Percentiles rank a stretch among this genome's conserved stretches.
phyloP scores from a whole-genome alignment of 1,140 invertebrate genomes.

The Thrips palmi region DNA sequence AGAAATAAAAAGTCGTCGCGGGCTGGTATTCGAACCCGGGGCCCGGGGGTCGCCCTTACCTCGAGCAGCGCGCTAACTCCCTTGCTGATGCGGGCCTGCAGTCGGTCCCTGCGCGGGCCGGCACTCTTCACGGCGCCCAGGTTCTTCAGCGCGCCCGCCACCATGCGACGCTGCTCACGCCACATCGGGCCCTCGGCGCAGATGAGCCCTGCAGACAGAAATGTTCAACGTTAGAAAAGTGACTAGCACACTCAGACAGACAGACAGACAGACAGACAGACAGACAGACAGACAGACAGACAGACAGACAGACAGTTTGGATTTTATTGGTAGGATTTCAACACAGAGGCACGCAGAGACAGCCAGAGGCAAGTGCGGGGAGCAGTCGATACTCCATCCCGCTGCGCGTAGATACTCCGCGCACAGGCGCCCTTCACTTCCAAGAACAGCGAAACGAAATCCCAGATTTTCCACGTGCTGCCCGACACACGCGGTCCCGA shows the following conservation, averaged over 20 bases:
- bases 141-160: conserved; percentile 45
- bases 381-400: too few relatives aligned
- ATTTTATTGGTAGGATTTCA: background rate
- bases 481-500: too few relatives aligned
- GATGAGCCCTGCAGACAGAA: conserved; percentile 45
- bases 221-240: conserved; percentile 4
- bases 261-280: background rate
- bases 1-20: too few relatives aligned
- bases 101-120: conserved; percentile 32
- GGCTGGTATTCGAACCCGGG: too few relatives aligned
- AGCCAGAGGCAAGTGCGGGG: too few relatives aligned
- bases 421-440: background rate
- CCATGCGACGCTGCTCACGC: conserved; percentile 64
- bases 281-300: background rate
- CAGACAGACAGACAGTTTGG: background rate
- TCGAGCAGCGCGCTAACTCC: conserved; percentile 37
- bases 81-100: conserved; percentile 45
- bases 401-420: too few relatives aligned
- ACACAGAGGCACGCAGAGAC: background rate
- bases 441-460: background rate
- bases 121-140: conserved; percentile 55
- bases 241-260: background rate
- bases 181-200: conserved; percentile 63
- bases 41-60: too few relatives aligned
- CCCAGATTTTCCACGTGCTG: too few relatives aligned